Percentiles rank a stretch among this genome's conserved stretches.
These are phyloP conservation scores for Pygocentrus nattereri DNA, from an alignment of 2,797 vertebrate species.

Conservation along the genomic window DNA sequence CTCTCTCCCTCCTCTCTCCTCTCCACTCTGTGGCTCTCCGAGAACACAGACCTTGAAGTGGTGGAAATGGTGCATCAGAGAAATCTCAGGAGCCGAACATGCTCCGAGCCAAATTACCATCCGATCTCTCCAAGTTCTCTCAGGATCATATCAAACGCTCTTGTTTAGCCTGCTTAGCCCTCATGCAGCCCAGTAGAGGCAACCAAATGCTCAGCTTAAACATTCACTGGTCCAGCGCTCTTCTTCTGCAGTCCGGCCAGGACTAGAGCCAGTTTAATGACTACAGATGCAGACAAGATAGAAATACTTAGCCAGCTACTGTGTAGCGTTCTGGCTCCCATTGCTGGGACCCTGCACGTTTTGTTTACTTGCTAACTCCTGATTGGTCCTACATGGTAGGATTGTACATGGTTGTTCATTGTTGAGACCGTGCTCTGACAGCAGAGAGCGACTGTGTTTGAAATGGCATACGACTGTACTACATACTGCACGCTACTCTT, in stretches of 20 bases:
- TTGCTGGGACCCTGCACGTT: too few relatives aligned
- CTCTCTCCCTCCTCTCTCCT: not conserved
- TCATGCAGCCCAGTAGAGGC: not conserved
- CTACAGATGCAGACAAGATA: too few relatives aligned
- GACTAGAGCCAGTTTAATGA: not conserved
- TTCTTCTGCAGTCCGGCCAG: not conserved
- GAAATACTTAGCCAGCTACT: too few relatives aligned
- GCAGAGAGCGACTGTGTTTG: too few relatives aligned
- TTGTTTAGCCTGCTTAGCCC: not conserved
- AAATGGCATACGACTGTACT: too few relatives aligned
- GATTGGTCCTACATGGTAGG: too few relatives aligned
- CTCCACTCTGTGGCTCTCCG: not conserved
- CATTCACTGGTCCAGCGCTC: not conserved
- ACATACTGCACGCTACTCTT: too few relatives aligned
- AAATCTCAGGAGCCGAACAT: not conserved
- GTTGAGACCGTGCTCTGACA: too few relatives aligned
- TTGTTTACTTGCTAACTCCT: too few relatives aligned
- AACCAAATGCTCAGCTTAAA: not conserved
- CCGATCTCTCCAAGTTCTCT: not conserved
- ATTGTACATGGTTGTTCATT: too few relatives aligned
- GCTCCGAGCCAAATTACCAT: not conserved
- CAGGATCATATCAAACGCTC: not conserved
- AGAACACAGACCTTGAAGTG: not conserved
- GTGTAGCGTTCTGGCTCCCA: too few relatives aligned
- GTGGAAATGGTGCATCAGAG: not conserved